These are phyloP conservation scores for Ptychadena robeensis DNA, from an alignment of 2,797 vertebrate species.

Conservation along the genomic window DNA sequence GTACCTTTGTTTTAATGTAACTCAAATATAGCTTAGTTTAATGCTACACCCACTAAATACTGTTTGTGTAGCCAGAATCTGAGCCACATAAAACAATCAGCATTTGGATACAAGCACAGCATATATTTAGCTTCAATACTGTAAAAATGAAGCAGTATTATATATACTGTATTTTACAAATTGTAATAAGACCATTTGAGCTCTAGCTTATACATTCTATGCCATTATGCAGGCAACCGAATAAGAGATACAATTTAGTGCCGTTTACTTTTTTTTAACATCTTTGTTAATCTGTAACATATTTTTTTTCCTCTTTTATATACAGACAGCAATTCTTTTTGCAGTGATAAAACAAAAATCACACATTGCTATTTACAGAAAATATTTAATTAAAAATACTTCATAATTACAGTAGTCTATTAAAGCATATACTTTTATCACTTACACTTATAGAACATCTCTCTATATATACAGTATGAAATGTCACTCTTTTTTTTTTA, in stretches of 20 bases:
- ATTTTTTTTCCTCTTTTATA: conserved; percentile 73
- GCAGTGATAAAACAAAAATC: conserved; percentile 68
- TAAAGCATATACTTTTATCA: conserved; percentile 97
- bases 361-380: conserved; percentile 94
- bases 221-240: conserved; percentile 79
- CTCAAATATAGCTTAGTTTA: background rate
- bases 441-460: conserved; percentile 97
- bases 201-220: conserved; percentile 77
- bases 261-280: conserved; percentile 66
- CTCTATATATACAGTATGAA: conserved; percentile 93
- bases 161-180: conserved; percentile 5
- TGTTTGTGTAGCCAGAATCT: background rate
- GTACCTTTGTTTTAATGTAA: background rate
- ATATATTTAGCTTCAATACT: background rate
- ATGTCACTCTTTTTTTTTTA: conserved; percentile 85
- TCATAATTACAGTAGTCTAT: conserved; percentile 99
- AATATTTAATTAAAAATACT: conserved; percentile 99
- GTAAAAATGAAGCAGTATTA: background rate
- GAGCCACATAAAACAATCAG: conserved; percentile 3
- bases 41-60: conserved; percentile 1
- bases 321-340: conserved; percentile 68
- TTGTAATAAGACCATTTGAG: conserved; percentile 70
- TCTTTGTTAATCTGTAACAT: conserved; percentile 66
- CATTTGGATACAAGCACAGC: background rate
- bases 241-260: conserved; percentile 28